Evolutionary conservation across 1,140 invertebrate species (phyloP), one percentile per base, ranked within the genome.

Genomic region (Sipha flava): DNA sequence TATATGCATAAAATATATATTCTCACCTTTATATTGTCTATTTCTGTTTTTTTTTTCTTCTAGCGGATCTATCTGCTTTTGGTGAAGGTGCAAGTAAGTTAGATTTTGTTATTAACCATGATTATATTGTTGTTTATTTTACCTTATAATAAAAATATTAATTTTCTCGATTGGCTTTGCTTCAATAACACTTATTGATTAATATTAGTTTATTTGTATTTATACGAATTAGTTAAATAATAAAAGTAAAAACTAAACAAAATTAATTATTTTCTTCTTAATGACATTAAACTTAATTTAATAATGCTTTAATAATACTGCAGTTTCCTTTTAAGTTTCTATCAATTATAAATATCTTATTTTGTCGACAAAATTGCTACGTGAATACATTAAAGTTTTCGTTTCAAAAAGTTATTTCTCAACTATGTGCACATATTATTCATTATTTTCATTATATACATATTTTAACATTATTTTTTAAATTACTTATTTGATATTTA

Each of bases 11-110:
- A 40, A 40, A 40, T 40, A n/a, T n/a, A 70, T 23, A 26, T 34
- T 18, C 66, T 47, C 23, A 37, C 29, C 40, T 31, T 52, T 75
- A 26, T 77, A 29, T 26, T n/a, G n/a, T 62, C 79, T 80, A 57
- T 47, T 73, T 80, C 79, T 79, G 31, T 81, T 81, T 83, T 82
- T 72, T 81, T 49, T 75, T 57, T 57, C 47, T 40, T 40, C 49
- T 77, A 77, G 73, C 52, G 21, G 73, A 57, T 14, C 49, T 57
- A 31, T 77, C 49, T 77, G 73, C 49, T 77, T 59, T 77, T 77
- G 73, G 73, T 77, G 73, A 77, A 77, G 73, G 73, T 57, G 73
- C 73, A 77, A 77, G 73, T 77, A 77, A 77, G 73, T 77, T 75
- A 40, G 49, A 54, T 37, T 49, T 49, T 7, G 34, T 23, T 34